Evolutionary conservation across 2,888 invertebrate genomes (phyloP).

Genomic region (Blastobasis adustella): DNA sequence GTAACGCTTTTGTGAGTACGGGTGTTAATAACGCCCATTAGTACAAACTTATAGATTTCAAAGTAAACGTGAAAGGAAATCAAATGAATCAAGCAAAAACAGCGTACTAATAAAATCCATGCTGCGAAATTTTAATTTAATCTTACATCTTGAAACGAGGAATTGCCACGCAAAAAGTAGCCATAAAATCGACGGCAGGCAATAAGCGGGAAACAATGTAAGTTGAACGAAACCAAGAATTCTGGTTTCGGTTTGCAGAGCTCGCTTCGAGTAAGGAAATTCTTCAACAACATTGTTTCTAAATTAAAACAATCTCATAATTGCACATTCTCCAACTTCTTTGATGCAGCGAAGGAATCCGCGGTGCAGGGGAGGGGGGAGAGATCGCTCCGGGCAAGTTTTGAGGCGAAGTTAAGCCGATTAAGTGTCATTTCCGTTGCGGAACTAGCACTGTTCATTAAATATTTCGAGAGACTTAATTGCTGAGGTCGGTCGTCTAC

Average conservation of each 20-base stretch:
- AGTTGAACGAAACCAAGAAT: conserved; percentile 63
- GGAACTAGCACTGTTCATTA: conserved; percentile 72
- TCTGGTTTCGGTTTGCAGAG: conserved; percentile 62
- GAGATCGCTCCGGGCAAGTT: conserved; percentile 47
- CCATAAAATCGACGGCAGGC: conserved; percentile 22
- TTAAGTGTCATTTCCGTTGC: conserved; percentile 71
- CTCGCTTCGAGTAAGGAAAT: conserved; percentile 61
- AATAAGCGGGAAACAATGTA: conserved; percentile 62
- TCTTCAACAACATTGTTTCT: conserved; percentile 71
- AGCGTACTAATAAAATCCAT: background rate
- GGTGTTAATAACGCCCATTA: too few relatives aligned
- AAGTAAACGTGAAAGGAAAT: background rate
- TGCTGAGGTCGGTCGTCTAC: conserved; percentile 55
- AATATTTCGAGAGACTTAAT: conserved; percentile 71
- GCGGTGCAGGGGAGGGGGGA: conserved; percentile 19
- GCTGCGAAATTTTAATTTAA: background rate
- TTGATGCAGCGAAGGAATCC: conserved; percentile 64
- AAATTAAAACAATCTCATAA: conserved; percentile 75
- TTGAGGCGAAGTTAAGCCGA: conserved; percentile 68
- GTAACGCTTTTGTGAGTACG: too few relatives aligned
- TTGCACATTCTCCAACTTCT: conserved; percentile 71
- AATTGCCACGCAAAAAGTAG: background rate
- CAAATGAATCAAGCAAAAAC: too few relatives aligned
- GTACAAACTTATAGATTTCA: background rate
- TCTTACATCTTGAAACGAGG: background rate